A percentile compares a stretch with the other conserved stretches of the same genome.
phyloP scores from a whole-genome alignment of 2,888 invertebrate genomes.

The Apamea sordens region DNA sequence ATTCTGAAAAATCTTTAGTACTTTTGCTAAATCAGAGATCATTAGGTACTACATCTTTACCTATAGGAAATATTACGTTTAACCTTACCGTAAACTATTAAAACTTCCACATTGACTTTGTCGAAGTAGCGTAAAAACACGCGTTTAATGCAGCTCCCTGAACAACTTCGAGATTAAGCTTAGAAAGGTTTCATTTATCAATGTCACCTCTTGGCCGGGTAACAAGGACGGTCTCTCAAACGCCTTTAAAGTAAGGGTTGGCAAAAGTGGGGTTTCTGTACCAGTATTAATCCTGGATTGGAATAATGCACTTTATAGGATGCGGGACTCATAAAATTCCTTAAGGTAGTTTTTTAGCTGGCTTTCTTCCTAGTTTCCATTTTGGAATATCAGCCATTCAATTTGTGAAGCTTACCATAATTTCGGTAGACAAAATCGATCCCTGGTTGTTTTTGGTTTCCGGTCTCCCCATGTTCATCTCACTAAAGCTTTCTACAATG shows the following conservation, averaged over 20 bases:
- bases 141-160: conserved; percentile 34
- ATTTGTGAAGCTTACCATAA: not conserved
- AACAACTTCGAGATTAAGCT: conserved; percentile 52
- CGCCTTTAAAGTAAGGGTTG: conserved; percentile 28
- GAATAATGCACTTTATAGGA: not conserved
- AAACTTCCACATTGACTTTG: not conserved
- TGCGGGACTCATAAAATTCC: not conserved
- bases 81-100: not conserved
- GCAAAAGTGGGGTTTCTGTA: conserved; percentile 13
- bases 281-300: not conserved
- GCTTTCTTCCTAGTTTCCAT: not conserved
- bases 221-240: conserved; percentile 42
- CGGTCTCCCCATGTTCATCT: not conserved
- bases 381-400: not conserved
- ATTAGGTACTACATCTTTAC: not conserved
- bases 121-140: not conserved
- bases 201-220: conserved; percentile 43
- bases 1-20: not conserved
- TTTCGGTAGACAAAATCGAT: conserved; percentile 5
- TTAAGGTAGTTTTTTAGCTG: not conserved
- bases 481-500: not conserved
- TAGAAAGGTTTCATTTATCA: conserved; percentile 54
- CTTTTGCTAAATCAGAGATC: not conserved
- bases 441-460: not conserved
- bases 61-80: not conserved